Conservation (phyloP, 1,140 invertebrate species). For the Eufriesea mexicana region DNA sequence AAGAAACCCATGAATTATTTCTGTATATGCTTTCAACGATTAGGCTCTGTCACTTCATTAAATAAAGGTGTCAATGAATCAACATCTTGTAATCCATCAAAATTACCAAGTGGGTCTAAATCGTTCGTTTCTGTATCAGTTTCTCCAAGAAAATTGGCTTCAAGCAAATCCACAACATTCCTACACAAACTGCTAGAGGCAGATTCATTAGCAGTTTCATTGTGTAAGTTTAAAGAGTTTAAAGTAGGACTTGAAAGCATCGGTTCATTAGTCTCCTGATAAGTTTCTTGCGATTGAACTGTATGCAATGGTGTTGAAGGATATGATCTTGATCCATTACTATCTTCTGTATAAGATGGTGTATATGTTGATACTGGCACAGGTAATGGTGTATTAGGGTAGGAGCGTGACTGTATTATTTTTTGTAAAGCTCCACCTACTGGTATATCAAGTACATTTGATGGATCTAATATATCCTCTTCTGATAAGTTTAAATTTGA, state of each 20-base stretch:
- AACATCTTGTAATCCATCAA: slow-evolving; percentile 80
- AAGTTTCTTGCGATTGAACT: slow-evolving; percentile 69
- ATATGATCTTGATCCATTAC: slow-evolving; percentile 78
- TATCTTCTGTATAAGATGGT: slow-evolving; percentile 72
- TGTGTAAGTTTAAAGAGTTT: slow-evolving; percentile 76
- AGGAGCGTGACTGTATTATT: slow-evolving; percentile 79
- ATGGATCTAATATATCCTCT: slow-evolving; percentile 68
- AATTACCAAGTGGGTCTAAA: slow-evolving; percentile 76
- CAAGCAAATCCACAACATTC: slow-evolving; percentile 78
- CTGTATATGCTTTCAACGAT: slow-evolving; percentile 70
- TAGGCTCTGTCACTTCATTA: slow-evolving; percentile 79
- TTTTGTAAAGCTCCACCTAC: slow-evolving; percentile 63
- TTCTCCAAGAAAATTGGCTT: slow-evolving; percentile 74
- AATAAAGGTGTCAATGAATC: slow-evolving; percentile 79
- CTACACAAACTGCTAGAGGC: slow-evolving; percentile 65
- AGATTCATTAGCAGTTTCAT: slow-evolving; percentile 51
- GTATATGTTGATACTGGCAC: slow-evolving; percentile 64
- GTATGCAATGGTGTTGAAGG: slow-evolving; percentile 79
- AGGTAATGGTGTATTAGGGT: slow-evolving; percentile 81
- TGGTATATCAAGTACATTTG: slow-evolving; percentile 62
- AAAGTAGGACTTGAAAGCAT: slow-evolving; percentile 80
- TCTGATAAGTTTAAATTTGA: slow-evolving; percentile 65
- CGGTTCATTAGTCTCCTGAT: slow-evolving; percentile 77
- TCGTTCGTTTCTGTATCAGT: slow-evolving; percentile 74
- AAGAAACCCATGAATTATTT: slow-evolving; percentile 44